These are phyloP conservation scores for Cyprinella venusta DNA, from an alignment of 2,797 vertebrate genomes.

Conservation along the genomic window DNA sequence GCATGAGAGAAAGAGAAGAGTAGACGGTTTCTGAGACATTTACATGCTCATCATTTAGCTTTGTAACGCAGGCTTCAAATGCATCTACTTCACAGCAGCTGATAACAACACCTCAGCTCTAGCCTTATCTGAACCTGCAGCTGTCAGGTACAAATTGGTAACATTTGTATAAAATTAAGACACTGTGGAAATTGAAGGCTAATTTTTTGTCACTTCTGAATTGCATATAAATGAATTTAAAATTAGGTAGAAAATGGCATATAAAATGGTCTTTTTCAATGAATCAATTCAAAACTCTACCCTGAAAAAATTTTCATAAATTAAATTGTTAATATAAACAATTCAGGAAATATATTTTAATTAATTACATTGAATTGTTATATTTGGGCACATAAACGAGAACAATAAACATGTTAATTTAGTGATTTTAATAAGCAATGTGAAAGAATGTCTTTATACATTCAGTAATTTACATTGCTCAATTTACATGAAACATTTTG, in stretches of 20 bases:
- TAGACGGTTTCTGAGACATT: constrained; percentile 4
- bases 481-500: not conserved
- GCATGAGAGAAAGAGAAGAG: not conserved
- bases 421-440: not conserved
- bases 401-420: not conserved
- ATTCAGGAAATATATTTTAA: not conserved
- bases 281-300: not conserved
- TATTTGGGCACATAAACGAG: not conserved
- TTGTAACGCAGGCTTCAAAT: constrained; percentile 7
- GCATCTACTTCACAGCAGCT: constrained; percentile 2
- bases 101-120: not conserved
- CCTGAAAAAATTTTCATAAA: not conserved
- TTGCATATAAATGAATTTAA: not conserved
- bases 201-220: not conserved
- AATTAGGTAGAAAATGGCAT: not conserved
- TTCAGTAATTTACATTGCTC: not conserved
- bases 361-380: not conserved
- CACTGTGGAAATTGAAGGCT: too few species aligned
- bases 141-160: not conserved
- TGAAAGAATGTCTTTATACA: not conserved
- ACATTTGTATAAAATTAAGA: too few species aligned
- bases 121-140: constrained; percentile 25
- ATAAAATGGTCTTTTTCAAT: not conserved
- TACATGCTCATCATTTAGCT: constrained; percentile 20
- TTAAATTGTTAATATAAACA: not conserved